A percentile compares a stretch with the other conserved stretches of the same genome.
phyloP scores from a whole-genome alignment of 64 coral and sea anemone genomes.

The Cladopsammia gracilis region DNA sequence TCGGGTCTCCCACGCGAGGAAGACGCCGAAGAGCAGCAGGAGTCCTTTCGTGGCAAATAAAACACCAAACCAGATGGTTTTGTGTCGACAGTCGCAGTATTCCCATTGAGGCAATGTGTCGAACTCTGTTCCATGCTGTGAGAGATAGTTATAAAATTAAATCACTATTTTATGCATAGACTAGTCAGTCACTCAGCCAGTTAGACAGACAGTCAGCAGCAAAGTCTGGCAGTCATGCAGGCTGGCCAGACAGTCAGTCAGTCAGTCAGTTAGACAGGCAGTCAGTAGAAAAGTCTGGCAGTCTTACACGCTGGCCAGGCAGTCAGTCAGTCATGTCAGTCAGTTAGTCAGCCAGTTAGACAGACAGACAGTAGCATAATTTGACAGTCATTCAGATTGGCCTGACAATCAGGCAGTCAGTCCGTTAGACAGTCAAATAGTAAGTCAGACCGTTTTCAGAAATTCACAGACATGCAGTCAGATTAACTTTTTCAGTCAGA shows the following conservation, averaged over 20 bases:
- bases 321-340: not conserved
- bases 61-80: constrained; percentile 70
- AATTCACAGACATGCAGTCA: no score
- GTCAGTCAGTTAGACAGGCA: not conserved
- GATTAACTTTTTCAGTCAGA: no score
- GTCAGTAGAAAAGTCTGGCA: not conserved
- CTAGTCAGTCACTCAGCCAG: not conserved
- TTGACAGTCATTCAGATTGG: no score
- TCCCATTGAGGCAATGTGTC: constrained; percentile 76
- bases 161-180: not conserved
- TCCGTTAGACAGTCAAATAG: no score
- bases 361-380: no score
- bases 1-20: constrained; percentile 89
- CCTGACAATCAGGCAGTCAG: no score
- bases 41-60: constrained; percentile 80
- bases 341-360: not conserved
- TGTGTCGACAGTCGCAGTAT: constrained; percentile 78
- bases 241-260: not conserved
- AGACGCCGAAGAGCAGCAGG: constrained; percentile 78
- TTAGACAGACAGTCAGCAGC: not conserved
- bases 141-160: not conserved
- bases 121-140: constrained; percentile 61
- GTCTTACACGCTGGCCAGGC: not conserved
- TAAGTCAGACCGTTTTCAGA: no score
- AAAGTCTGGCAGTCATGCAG: not conserved